phyloP scores from a whole-genome alignment of 2,113 vertebrate genomes.

The Alligator mississippiensis region DNA sequence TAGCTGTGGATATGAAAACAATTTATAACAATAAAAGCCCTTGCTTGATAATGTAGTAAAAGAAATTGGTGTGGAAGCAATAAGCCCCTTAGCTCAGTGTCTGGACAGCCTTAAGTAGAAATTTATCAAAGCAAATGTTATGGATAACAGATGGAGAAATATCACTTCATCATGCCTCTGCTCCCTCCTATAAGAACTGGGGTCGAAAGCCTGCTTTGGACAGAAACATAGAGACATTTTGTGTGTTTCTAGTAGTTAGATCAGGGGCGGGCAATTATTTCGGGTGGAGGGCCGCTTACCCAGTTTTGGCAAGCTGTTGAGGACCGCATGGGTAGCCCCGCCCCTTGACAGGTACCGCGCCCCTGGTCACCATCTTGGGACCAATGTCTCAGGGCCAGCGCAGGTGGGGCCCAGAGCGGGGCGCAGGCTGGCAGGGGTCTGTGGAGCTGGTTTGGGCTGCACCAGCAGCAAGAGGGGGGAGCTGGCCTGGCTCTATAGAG shows the following conservation, averaged over 20 bases:
- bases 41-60: neutral
- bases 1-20: neutral
- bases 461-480: no score
- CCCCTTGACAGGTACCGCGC: no score
- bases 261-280: neutral
- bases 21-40: neutral
- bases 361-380: no score
- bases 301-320: no score
- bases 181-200: neutral
- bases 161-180: neutral
- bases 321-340: no score
- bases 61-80: neutral
- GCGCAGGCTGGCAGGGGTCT: no score
- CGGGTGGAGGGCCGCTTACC: no score
- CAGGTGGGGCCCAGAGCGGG: no score
- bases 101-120: conserved; percentile 6
- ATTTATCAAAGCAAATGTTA: neutral
- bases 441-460: no score
- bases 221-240: neutral
- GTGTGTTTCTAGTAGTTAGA: neutral
- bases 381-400: no score
- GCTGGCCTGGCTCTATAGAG: no score
- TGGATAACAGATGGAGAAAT: conserved; percentile 29
- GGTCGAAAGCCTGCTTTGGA: neutral
- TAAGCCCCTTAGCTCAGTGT: neutral